Conservation (phyloP, 2,888 invertebrate genomes). For the Trachelus stipa region DNA sequence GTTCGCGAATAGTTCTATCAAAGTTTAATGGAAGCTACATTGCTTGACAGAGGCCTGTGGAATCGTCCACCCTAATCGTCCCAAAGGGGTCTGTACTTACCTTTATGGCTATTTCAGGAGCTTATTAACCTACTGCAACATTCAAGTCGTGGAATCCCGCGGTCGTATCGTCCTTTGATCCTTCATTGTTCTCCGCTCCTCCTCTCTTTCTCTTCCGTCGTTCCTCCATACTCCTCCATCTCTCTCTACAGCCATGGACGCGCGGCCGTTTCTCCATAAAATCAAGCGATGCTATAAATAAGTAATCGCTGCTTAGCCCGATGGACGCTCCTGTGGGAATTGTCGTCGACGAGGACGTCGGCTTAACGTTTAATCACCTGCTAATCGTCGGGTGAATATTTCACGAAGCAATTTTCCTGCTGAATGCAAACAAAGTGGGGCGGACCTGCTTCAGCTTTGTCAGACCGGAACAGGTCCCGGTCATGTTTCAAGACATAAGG, state of each 20-base stretch:
- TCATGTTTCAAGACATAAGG: neutral
- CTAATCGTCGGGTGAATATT: constrained; percentile 56
- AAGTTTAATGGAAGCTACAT: neutral
- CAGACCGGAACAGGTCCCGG: neutral
- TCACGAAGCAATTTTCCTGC: constrained; percentile 46
- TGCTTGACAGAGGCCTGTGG: neutral
- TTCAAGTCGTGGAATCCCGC: neutral
- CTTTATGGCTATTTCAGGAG: neutral
- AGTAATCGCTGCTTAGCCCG: neutral
- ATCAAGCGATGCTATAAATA: neutral
- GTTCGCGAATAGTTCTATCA: neutral
- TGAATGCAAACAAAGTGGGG: constrained; percentile 28
- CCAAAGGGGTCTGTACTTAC: neutral
- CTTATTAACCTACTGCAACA: neutral
- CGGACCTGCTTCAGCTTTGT: neutral
- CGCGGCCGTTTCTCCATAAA: neutral
- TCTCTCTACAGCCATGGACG: neutral
- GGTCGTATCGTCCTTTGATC: neutral
- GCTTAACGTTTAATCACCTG: constrained; percentile 24
- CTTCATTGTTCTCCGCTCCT: neutral
- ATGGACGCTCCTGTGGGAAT: neutral
- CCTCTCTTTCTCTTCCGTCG: too few relatives aligned
- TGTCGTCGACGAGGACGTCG: neutral
- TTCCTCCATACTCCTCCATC: neutral
- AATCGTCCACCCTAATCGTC: neutral